Evolutionary conservation across 2,888 invertebrate genomes (phyloP), one percentile per base, ranked within the genome.

Genomic region (Coremacera marginata): DNA sequence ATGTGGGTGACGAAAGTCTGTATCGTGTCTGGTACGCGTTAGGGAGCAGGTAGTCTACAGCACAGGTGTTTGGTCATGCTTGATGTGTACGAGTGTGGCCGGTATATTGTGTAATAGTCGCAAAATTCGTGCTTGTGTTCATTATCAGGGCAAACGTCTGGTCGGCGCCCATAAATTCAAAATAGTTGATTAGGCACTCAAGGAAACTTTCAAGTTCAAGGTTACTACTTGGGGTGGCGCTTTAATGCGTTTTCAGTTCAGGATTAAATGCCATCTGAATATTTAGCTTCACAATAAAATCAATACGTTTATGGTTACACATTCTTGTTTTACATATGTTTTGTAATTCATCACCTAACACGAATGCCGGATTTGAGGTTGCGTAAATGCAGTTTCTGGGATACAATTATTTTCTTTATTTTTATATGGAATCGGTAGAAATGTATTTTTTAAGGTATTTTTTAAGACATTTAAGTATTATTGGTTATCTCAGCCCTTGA

Each of bases 111-210:
- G 5, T 55, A 55, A 55, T 11, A 19, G 9, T 68, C 44, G 68
- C 5, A 22, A 67, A 34, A 34, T 55, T 74, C 67, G 74, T 67
- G 74, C 25, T 34, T 31, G 74, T 65, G 67, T 67, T 67, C 67
- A 65, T 74, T 74, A 65, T 67, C 74, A 37, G 22, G 67, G 52
- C 67, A 37, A 65, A 55, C 37, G 52, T 55, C 65, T 67, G 22
- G 55, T 74, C 19, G 63, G 63, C 73, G 73, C 31, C 55, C 22
- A 55, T 51, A 25, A 74, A 74, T 67, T 74, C 9, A 51, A 74
- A 63, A 52, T 16, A 51, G 22, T 34, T 71, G 44, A 51, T 65
- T 51, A 44, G 67, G 14, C 34, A 37, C 22, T 25, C 34, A 22
- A 37, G 14, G 22, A 34, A 25, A 74, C 7, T 22, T 22, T 25